Evolutionary conservation across 2,113 vertebrate genomes (phyloP), one percentile per base, ranked within the genome.

Genomic region (Raphicerus campestris): DNA sequence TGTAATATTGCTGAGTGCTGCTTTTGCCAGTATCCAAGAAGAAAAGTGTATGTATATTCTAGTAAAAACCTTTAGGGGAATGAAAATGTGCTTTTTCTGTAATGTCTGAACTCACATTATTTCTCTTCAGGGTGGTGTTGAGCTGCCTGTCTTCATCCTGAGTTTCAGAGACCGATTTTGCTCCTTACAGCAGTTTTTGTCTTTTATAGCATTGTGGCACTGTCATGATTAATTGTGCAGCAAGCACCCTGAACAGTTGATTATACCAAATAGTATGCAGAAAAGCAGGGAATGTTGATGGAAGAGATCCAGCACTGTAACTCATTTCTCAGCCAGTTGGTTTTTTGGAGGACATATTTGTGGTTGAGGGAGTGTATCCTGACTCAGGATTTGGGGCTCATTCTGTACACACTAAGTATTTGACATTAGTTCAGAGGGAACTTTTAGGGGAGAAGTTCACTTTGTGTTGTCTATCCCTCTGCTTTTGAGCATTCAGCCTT

Each of bases 111-210:
- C 55, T 85, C 28, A 81, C 5, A 89, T 89, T 92, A 19, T 49
- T 80, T 81, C 28, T 85, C 20, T 88, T 92, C 11, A 87, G 30
- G 85, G 22, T 80, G 2, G 26, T 58, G 26, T 49, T 95, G 78
- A 89, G 84, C 49, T 94, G 61, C 13, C 42, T 83, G 51, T 82
- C 63, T 49, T 92, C 32, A 87, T 55, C 53, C 47, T 92, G 32
- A 90, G 75, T 82, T 95, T 97, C 22, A 91, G 45, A 63, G 84
- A 9, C 17, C 81, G 28, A 61, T 91, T 84, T 91, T 85, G 70
- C 78, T 75, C 26, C n/a, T 94, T 63, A 15, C 5, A 39, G 58
- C 56, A 51, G 20, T 6, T 6, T n/a, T 32, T 66, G 86, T 77
- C 42, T 28, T 93, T 84, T 85, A 66, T 24, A 66, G 47, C 85